Base-by-base conservation (phyloP, 2,888 invertebrate genomes). In the Antheraea assamensis region DNA sequence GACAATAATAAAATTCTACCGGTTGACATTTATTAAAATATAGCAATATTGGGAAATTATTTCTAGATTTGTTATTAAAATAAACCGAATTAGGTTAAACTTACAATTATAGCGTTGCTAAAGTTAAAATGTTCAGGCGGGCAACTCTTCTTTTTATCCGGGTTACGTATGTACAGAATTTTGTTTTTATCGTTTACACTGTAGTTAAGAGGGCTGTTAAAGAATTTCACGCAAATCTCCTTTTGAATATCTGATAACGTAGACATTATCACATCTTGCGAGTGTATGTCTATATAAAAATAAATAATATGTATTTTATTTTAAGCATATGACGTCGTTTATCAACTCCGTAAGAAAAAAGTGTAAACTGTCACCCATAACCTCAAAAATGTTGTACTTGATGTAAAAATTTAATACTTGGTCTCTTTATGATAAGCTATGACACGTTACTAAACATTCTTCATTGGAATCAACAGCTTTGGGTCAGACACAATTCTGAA, bases 181-280 rank as follows among this genome's bases (percentile, higher is more conserved):
- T 83, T 88, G 2, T 85, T 80, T 0, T 76, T 73, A 0, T 76
- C 74, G 0, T 73, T 82, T 0, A 83, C 74, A 13, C 80, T 85
- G 71, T 83, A 81, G 58, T 86, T 84, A 0, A 80, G 21, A 0
- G 89, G 90, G 0, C 85, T 85, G 73, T 83, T 81, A 79, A 92
- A 93, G 81, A 94, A 94, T 64, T 93, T 94, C 0, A 94, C 78
- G 74, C 93, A 94, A 0, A 92, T 77, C 55, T 92, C 93, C 0
- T 82, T 83, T 74, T 92, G 87, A 0, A 93, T 66, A 4, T 82
- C 80, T 0, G 82, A 77, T 0, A 93, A 76, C 0, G 88, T 83
- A 0, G 85, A 73, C 3, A 81, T 73, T 47, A 94, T 93, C 21
- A 86, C 79, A 8, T 92, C 92, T 87, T 92, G 92, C 0, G 93